Percentiles rank a stretch among this genome's conserved stretches.
These are phyloP conservation scores for Bedellia somnulentella DNA, from an alignment of 2,888 invertebrate genomes.

Conservation along the genomic window DNA sequence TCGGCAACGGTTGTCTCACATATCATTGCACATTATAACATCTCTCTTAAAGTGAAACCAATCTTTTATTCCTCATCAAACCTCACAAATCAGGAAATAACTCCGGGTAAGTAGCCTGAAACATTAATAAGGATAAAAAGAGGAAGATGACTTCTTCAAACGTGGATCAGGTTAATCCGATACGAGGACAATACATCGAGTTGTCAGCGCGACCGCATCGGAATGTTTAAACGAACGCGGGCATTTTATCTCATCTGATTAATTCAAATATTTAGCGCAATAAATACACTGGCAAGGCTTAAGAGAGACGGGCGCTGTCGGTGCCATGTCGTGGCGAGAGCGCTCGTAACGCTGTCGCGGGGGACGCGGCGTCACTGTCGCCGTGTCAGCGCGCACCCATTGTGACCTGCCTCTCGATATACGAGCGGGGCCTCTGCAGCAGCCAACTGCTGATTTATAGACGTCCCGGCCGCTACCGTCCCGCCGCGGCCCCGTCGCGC, in stretches of 20 bases:
- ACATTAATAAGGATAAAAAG: no score
- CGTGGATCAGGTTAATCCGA: constrained; percentile 29
- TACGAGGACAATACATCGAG: constrained; percentile 54
- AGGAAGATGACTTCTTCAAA: constrained; percentile 32
- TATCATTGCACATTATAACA: constrained; percentile 18
- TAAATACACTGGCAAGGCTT: constrained; percentile 36
- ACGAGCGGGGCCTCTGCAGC: constrained; percentile 34
- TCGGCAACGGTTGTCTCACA: constrained; percentile 35
- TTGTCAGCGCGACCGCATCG: constrained; percentile 54
- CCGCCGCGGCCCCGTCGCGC: constrained; percentile 40
- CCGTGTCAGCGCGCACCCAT: constrained; percentile 31
- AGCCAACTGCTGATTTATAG: constrained; percentile 52
- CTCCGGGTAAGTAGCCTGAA: constrained; percentile 5
- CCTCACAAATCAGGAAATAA: no score
- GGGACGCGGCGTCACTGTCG: constrained; percentile 18
- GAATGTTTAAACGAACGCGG: constrained; percentile 52
- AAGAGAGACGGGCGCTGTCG: constrained; percentile 13
- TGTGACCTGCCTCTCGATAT: constrained; percentile 37
- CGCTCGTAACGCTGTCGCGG: constrained; percentile 19
- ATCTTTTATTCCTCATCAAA: no score
- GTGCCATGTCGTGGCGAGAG: constrained; percentile 21
- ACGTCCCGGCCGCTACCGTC: constrained; percentile 26
- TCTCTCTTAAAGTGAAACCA: no score
- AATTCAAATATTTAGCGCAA: constrained; percentile 60
- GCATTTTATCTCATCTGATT: constrained; percentile 58